Base-by-base conservation (phyloP, 2,888 invertebrate genomes). In the Meliscaeva auricollis region DNA sequence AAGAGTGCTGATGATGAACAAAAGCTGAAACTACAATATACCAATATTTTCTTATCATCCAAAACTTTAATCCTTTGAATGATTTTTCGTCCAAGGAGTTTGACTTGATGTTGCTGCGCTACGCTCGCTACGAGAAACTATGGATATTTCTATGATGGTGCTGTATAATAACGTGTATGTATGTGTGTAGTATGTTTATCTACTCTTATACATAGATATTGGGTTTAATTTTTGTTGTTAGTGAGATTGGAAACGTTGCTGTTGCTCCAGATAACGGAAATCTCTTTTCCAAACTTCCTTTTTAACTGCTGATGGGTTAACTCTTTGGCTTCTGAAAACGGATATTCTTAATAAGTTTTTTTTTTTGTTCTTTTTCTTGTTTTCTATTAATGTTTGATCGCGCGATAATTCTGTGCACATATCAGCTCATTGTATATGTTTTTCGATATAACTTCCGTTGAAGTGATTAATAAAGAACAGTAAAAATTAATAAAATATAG, bases 11-110 rank as follows among this genome's bases (percentile, higher is more conserved):
- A 62, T 58, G 44, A 66, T 70, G 75, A 84, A 79, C 79, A 75
- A 84, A 82, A 75, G 70, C 70, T 66, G 32, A 79, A 84, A 84
- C 84, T 75, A 64, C 46, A 64, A 32, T 64, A 75, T 75, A 70
- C 75, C 75, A 84, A 84, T 84, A 84, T 84, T 84, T 84, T 80
- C 74, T 79, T 84, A 79, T 79, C 79, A 84, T 84, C 84, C 66
- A 75, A 79, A 79, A 79, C 38, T 75, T 75, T 56, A 75, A 75
- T 70, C 84, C 84, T 79, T 84, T 75, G 58, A 58, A 79, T 83
- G 64, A 73, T 70, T 78, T 78, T 83, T 73, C 68, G 78, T 73
- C 78, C 74, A 22, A 74, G 48, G 50, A 66, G n/a, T 17, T 11
- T 58, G 48, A 62, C 60, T 46, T 50, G 38, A 38, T 15, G 50